Evolutionary conservation across 2,113 vertebrate genomes (phyloP), one percentile per base, ranked within the genome.

Genomic region (Pimephales promelas): DNA sequence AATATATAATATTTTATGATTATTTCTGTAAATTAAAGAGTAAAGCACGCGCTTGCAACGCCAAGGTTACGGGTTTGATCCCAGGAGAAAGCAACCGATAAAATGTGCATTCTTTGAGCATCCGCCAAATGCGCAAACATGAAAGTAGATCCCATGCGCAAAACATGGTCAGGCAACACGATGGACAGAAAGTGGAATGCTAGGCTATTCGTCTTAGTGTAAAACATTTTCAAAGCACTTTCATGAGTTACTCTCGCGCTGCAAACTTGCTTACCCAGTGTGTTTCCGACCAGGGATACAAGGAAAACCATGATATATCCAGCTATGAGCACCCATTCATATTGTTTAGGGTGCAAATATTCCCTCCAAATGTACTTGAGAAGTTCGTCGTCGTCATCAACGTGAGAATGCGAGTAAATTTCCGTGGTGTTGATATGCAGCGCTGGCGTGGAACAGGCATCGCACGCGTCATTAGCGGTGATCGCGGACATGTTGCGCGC

Each of bases 221-320:
- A 45, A 79, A 61, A 62, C 3, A 45, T 6, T 43, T 78, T 64
- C 14, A 76, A 31, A 31, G 45, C 49, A 54, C 26, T 56, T 36
- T 40, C 18, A 8, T n/a, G n/a, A 54, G 43, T 64, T 77, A 20
- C 52, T 18, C 24, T 11, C 1, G 61, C 5, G 34, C 62, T 83
- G 59, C 4, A 36, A 83, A 96, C 97, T 96, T 68, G 31, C 74
- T 59, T 92, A 99, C 98, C 98, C 68, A 98, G 92, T 34, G 97
- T 93, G 87, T 99, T 99, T 86, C 98, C 98, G 14, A 97, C 87
- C 64, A 99, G 95, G 61, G 98, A 97, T 43, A 97, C 95, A 64
- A 97, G 92, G 89, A 99, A 99, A 1, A 99, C 97, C 31, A 97
- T 87, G 79, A 99, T 97, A 89, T 99, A 99, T 70, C 95, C 98